phyloP scores from a whole-genome alignment of 2,888 invertebrate genomes.

The Corbicula japonica region DNA sequence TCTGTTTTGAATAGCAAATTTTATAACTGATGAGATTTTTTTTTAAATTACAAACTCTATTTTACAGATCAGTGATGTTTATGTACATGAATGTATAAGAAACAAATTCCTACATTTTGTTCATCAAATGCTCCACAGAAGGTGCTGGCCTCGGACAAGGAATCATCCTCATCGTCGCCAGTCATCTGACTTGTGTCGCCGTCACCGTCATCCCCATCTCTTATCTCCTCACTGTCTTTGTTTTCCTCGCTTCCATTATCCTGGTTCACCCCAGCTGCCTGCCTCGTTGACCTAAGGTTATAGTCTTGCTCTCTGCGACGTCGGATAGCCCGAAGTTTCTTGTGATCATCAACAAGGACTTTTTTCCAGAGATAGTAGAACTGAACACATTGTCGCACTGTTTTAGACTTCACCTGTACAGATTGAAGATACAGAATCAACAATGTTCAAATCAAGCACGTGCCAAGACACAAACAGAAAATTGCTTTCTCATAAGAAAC shows the following conservation, averaged over 20 bases:
- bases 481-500: too few species aligned
- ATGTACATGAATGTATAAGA: too few species aligned
- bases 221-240: conserved; percentile 14
- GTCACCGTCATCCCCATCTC: conserved; percentile 60
- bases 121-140: conserved; percentile 67
- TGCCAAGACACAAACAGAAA: not conserved
- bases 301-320: conserved; percentile 88
- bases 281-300: conserved; percentile 83
- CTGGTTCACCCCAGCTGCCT: conserved; percentile 48
- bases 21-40: too few species aligned
- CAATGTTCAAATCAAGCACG: too few species aligned
- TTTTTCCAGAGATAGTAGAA: conserved; percentile 99
- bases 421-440: too few species aligned
- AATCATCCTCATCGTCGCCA: conserved; percentile 64
- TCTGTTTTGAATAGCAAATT: too few species aligned
- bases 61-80: too few species aligned
- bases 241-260: conserved; percentile 60
- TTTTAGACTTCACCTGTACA: conserved; percentile 92
- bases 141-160: conserved; percentile 64
- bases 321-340: conserved; percentile 91
- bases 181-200: conserved; percentile 48
- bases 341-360: conserved; percentile 96
- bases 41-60: too few species aligned
- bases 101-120: conserved; percentile 60
- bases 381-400: conserved; percentile 96